phyloP scores from a whole-genome alignment of 1,140 invertebrate species.

The Zaprionus davidi region DNA sequence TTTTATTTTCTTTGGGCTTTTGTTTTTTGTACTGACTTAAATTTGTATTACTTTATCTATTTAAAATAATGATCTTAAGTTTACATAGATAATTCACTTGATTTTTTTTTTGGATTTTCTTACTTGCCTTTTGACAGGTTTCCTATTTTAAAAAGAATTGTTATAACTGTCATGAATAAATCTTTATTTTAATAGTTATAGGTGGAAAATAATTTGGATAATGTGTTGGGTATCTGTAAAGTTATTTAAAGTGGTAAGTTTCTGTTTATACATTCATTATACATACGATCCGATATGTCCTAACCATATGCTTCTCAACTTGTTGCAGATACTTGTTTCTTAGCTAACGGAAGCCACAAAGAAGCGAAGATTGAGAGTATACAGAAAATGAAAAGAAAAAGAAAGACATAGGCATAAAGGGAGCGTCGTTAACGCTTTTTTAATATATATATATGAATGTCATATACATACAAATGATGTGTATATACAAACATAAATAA shows the following conservation, averaged over 20 bases:
- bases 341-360: background rate
- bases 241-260: slow-evolving; percentile 34
- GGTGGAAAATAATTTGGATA: slow-evolving; percentile 65
- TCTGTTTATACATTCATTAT: slow-evolving; percentile 14
- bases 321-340: slow-evolving; percentile 1
- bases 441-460: background rate
- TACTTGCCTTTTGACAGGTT: background rate
- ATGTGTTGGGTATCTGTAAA: slow-evolving; percentile 21
- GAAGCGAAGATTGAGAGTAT: background rate
- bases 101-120: background rate
- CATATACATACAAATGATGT: slow-evolving; percentile 16
- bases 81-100: too few species aligned
- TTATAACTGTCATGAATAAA: slow-evolving; percentile 18
- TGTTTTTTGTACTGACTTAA: background rate
- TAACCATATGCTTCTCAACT: background rate
- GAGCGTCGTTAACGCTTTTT: background rate
- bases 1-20: slow-evolving; percentile 14
- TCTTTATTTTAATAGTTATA: slow-evolving; percentile 72
- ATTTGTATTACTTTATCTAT: background rate
- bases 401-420: background rate
- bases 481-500: slow-evolving; percentile 28
- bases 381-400: background rate
- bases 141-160: background rate
- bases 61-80: background rate
- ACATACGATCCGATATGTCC: background rate